These are phyloP conservation scores for Phallusia fumigata DNA, from an alignment of 23 tunicate species.

Conservation along the genomic window DNA sequence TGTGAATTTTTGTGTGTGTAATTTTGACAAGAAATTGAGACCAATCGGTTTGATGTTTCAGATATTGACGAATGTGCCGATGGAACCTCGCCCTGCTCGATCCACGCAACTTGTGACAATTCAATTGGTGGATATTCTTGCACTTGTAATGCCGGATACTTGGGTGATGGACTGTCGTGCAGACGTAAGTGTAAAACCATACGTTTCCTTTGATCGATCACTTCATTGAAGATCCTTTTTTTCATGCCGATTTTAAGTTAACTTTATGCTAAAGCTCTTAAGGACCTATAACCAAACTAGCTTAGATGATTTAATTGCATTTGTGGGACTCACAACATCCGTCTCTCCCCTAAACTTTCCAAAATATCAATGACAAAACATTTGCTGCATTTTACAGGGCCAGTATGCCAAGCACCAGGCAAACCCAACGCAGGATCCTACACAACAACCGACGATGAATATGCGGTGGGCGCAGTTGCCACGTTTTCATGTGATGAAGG, in stretches of 20 bases:
- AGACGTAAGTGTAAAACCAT: conserved; percentile 31
- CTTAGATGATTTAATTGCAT: background rate
- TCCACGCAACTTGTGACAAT: conserved; percentile 26
- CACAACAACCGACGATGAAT: conserved; percentile 11
- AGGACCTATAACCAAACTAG: background rate
- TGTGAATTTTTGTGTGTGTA: background rate
- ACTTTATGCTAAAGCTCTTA: too few relatives aligned
- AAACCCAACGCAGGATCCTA: background rate
- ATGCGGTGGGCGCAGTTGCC: conserved; percentile 29
- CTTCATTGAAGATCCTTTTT: too few relatives aligned
- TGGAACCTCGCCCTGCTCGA: conserved; percentile 5
- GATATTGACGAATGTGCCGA: conserved; percentile 44
- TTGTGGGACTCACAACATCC: too few relatives aligned
- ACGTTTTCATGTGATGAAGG: conserved; percentile 65
- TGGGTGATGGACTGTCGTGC: conserved; percentile 36
- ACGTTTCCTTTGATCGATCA: too few relatives aligned
- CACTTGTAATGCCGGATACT: conserved; percentile 25
- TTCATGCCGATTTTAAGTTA: too few relatives aligned
- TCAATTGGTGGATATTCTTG: conserved; percentile 28
- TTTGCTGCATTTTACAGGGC: background rate
- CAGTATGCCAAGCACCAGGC: conserved; percentile 2
- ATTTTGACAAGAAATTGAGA: too few relatives aligned
- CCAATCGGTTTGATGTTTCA: background rate
- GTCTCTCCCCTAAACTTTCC: too few relatives aligned
- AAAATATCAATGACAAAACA: too few relatives aligned